Evolutionary conservation across 2,888 invertebrate genomes (phyloP).

Genomic region (Lithophane leautieri): DNA sequence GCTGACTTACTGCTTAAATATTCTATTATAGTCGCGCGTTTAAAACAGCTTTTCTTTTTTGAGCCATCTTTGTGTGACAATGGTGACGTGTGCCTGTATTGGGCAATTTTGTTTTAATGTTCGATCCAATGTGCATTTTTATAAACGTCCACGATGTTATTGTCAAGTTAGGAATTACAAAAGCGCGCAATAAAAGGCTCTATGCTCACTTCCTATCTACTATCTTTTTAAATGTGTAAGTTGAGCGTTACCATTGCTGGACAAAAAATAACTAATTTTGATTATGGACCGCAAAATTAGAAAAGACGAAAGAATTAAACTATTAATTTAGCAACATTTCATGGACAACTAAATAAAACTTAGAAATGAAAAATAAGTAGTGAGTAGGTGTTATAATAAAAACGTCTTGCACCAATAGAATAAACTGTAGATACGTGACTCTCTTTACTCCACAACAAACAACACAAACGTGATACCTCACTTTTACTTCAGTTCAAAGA

Average conservation of each 20-base stretch:
- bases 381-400: background rate
- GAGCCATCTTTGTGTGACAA: background rate
- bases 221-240: too few species aligned
- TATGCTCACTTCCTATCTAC: too few species aligned
- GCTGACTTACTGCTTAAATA: conserved; percentile 14
- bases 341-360: background rate
- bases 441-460: background rate
- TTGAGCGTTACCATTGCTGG: too few species aligned
- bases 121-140: too few species aligned
- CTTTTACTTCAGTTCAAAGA: conserved; percentile 1
- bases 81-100: too few species aligned
- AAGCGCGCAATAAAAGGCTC: too few species aligned
- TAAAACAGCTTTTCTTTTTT: background rate
- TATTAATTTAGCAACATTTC: background rate
- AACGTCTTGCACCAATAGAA: background rate
- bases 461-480: conserved; percentile 5
- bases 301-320: too few species aligned
- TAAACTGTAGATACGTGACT: background rate
- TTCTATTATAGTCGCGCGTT: background rate
- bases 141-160: too few species aligned
- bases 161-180: too few species aligned
- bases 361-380: background rate
- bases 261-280: too few species aligned
- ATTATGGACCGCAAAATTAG: background rate
- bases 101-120: too few species aligned